Conservation (phyloP, 1,140 invertebrate genomes). For the Heliothis virescens region DNA sequence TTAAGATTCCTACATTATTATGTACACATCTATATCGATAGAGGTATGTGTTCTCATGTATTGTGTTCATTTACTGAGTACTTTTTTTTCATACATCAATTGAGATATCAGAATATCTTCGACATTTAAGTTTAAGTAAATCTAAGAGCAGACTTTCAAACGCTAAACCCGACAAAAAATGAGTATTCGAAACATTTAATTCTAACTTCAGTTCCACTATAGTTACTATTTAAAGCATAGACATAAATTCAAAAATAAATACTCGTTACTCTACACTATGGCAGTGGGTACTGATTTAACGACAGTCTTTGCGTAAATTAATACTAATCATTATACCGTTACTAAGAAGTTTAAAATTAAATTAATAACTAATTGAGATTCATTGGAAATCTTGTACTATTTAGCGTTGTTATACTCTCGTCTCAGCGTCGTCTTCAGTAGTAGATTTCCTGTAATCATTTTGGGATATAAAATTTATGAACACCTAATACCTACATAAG, state of each 20-base stretch:
- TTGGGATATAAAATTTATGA: neutral
- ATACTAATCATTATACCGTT: conserved; percentile 63
- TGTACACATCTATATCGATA: conserved; percentile 10
- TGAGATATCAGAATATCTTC: neutral
- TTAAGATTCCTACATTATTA: conserved; percentile 31
- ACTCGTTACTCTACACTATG: conserved; percentile 75
- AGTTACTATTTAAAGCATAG: conserved; percentile 75
- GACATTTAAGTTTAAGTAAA: neutral
- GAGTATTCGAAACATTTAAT: conserved; percentile 52
- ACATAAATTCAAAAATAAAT: conserved; percentile 69
- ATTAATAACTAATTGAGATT: conserved; percentile 83
- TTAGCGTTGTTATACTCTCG: conserved; percentile 76
- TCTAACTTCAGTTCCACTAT: conserved; percentile 49
- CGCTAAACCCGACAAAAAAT: conserved; percentile 36
- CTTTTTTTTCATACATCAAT: neutral
- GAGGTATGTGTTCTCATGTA: conserved; percentile 27
- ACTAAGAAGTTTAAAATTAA: conserved; percentile 67
- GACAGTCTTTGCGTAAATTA: conserved; percentile 78
- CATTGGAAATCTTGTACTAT: conserved; percentile 85
- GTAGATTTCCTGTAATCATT: conserved; percentile 82
- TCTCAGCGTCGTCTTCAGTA: conserved; percentile 86
- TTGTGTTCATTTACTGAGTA: conserved; percentile 19
- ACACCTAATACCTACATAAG: neutral
- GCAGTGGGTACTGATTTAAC: conserved; percentile 78
- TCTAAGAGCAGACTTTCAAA: conserved; percentile 42